Base-by-base conservation (phyloP, 2,888 invertebrate genomes). In the Crossocerus cetratus region DNA sequence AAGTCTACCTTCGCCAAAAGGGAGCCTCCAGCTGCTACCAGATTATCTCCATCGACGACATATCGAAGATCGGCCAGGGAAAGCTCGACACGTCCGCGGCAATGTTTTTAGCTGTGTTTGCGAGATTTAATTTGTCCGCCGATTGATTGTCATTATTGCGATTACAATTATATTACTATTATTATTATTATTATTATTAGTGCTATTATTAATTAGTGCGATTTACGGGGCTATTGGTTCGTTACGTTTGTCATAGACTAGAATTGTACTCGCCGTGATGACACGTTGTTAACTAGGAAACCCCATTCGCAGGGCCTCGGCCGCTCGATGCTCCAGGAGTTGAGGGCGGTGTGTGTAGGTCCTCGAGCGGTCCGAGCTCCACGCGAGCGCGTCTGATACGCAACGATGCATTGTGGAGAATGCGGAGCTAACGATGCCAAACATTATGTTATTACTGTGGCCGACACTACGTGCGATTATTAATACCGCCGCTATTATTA, bases 341-440 rank as follows among this genome's bases (percentile, higher is more conserved):
- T 14, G n/a, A 22, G 22, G 57, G 16, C 13, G 21, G 8, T 13
- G 2, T n/a, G n/a, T n/a, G 18, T 32, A 8, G 62, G 43, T 42
- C 49, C n/a, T 62, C 62, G 58, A 65, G 56, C 54, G 42, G 68
- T 56, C 53, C n/a, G 20, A n/a, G 42, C n/a, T 32, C 58, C 60
- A 54, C 55, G 44, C 64, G 49, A 54, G 57, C 32, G 42, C 61
- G 59, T 45, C 65, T 55, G 53, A 54, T 23, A 20, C 32, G 42
- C 56, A 66, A 16, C 43, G 66, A 76, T 77, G 77, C 72, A 84
- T 83, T 88, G 87, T 88, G 88, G 85, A 88, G 86, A 88, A 32
- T 76, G 83, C 83, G 83, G 86, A 83, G 84, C 85, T 87, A 86
- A 86, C 88, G 87, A 88, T 88, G 87, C 88, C 88, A 88, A 88